Evolutionary conservation across 2,888 invertebrate genomes (phyloP), one percentile per base, ranked within the genome.

Genomic region (Meganola albula): DNA sequence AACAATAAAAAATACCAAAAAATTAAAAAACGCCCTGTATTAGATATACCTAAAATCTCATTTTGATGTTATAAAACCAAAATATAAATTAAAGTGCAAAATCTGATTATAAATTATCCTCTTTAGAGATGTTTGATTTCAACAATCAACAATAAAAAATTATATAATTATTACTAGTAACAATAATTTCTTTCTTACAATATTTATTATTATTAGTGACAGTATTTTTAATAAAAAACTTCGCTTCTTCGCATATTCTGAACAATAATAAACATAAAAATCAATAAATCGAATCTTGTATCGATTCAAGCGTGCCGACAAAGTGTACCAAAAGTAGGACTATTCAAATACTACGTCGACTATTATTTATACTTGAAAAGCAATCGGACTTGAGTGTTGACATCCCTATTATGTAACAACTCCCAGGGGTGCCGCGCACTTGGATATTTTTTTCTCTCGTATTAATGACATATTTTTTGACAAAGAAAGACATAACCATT

Each of bases 301-400:
- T 51, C 63, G 64, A 66, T 63, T 69, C 69, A 72, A 58, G 61
- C 64, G 60, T 59, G 72, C 82, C 83, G 82, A 80, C 83, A 80
- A 78, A 77, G 75, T 73, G 58, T 40, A 48, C 54, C 57, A 56
- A 56, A 52, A 58, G 61, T 68, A 48, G 58, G 51, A 57, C 65
- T 53, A 73, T 70, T 70, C 63, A 69, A 58, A 62, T 63, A 43
- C 44, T 50, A 59, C 58, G 53, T 44, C 56, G 49, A 58, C 71
- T 68, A 80, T 83, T 82, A 83, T 85, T 84, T 83, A 82, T 72
- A 80, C 76, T 75, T 65, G 62, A 74, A 70, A 73, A 73, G 64
- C 70, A 58, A 67, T 67, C 66, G 56, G 44, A 53, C 69, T 64
- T 53, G 67, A 82, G 84, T 85, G 85, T 83, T 83, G 84, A 84